Conservation (phyloP, 2,113 vertebrate genomes). For the Pluvialis apricaria region DNA sequence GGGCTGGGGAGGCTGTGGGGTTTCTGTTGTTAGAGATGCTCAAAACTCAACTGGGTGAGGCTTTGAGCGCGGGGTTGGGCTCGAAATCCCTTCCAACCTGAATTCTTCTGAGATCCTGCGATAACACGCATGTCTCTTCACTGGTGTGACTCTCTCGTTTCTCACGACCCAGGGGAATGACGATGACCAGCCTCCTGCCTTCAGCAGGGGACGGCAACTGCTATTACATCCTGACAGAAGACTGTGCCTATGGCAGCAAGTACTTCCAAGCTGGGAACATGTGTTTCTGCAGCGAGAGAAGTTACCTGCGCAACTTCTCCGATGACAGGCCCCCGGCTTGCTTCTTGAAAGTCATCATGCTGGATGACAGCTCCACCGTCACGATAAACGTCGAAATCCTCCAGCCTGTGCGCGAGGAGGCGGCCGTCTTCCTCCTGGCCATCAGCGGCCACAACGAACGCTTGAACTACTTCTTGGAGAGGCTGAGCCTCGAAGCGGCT, state of each 20-base stretch:
- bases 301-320: neutral
- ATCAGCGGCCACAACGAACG: slow-evolving; percentile 46
- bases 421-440: slow-evolving; percentile 67
- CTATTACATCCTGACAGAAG: slow-evolving; percentile 76
- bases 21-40: neutral
- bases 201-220: neutral
- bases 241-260: neutral
- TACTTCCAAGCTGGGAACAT: slow-evolving; percentile 54
- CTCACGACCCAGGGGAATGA: neutral
- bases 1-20: neutral
- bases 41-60: neutral
- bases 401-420: neutral
- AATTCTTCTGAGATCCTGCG: fast-evolving
- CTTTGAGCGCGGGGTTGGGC: fast-evolving
- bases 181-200: neutral
- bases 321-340: fast-evolving
- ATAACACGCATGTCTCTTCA: fast-evolving
- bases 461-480: slow-evolving; percentile 62
- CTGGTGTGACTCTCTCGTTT: neutral
- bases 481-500: slow-evolving; percentile 44
- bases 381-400: neutral
- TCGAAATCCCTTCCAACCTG: neutral
- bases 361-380: fast-evolving
- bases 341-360: slow-evolving; percentile 17
- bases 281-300: slow-evolving; percentile 48